Evolutionary conservation across 2,888 invertebrate genomes (phyloP), one percentile per base, ranked within the genome.

Genomic region (Fragum whitleyi): DNA sequence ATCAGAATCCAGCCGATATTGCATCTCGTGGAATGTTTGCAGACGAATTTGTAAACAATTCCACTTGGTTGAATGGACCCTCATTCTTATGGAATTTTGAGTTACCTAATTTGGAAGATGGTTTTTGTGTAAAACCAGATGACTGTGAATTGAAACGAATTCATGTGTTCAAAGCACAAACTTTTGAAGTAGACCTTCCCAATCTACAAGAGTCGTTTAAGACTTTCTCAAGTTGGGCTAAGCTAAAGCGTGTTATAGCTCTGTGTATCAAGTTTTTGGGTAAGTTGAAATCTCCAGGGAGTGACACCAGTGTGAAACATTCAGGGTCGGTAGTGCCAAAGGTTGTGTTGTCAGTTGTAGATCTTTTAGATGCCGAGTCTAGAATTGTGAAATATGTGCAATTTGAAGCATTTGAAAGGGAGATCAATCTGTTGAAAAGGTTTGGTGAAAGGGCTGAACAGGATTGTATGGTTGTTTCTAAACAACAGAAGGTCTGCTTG

Each of bases 1-100:
- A 79, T 11, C 53, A 61, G 9, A 87, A 89, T 57, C 86, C 85
- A 26, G 89, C 89, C n/a, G 89, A 88, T 29, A 53, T 77, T 39
- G 87, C 85, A 21, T 88, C 86, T 3, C 65, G 89, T 26, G 82
- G 85, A 6, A 69, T 80, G 2, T 16, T 42, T 19, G 75, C 70
- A 11, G 16, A 23, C 2, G 80, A 74, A 14, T 29, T 81, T 0
- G 14, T 28, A 0, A n/a, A 39, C 16, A 57, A 73, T 29, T 23
- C 59, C 16, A 53, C 42, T n/a, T 85, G 83, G 85, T 76, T 83
- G 5, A 69, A 39, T 23, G 86, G 79, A 55, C 82, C 79, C 19
- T 16, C 59, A 1, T 79, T 81, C 51, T 57, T 85, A 5, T 81
- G 83, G 86, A 14, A 81, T 55, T 55, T n/a, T 0, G 42, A 81